Base-by-base conservation (phyloP, 2,888 invertebrate genomes). In the Asteroscopus sphinx region DNA sequence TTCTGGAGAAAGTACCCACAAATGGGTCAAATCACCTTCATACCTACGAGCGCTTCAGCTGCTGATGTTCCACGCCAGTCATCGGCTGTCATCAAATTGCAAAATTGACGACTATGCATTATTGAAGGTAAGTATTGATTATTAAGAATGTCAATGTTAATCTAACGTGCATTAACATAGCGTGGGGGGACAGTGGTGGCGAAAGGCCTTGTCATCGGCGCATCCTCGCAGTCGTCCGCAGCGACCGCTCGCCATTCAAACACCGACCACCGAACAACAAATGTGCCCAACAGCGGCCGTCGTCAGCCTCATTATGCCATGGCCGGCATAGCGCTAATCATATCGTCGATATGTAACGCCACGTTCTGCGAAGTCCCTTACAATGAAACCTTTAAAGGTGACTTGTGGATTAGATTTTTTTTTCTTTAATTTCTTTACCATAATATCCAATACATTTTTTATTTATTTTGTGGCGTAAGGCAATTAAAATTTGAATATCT, bases 321-420 rank as follows among this genome's bases (percentile, higher is more conserved):
- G 91, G 82, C 83, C 53, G 94, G 93, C 39, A 64, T 93, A 69
- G 90, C 92, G 33, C 80, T 94, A 17, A 90, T 94, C 47, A 82
- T 92, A 47, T 87, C 93, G 4, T 77, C 92, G 32, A 82, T 94
- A 65, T 94, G 94, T 78, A 94, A 94, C 68, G 88, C 88, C 1
- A 90, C 89, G 1, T 84, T 88, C 69, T 94, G 94, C 75, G 87
- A 89, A 47, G 69, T 81, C 11, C 67, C 85, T 13, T 86, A 86
- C 72, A 89, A 91, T 68, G 89, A 88, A 45, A 79, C 87, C 7
- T 5, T 76, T 47, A 54, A 45, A 67, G 74, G 74, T 76, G 66
- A 61, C n/a, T 21, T 21, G 4, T 3, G 3, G n/a, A n/a, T 0
- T 21, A 21, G 21, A 21, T 21, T 21, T 21, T 21, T 21, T 21